phyloP scores from a whole-genome alignment of 2,888 invertebrate genomes.

The Coronaproctus castanopsis region DNA sequence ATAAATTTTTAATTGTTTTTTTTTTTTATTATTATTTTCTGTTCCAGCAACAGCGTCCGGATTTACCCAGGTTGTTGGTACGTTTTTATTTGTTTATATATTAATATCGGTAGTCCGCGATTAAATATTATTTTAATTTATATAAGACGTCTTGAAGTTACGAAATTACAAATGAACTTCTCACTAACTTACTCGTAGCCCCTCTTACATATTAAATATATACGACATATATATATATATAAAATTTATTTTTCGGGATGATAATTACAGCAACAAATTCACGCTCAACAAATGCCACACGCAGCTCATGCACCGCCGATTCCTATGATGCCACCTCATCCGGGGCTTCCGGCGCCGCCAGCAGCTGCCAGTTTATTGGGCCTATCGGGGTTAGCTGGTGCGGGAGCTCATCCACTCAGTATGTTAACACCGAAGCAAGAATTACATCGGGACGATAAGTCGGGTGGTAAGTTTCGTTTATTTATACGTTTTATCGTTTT shows the following conservation, averaged over 20 bases:
- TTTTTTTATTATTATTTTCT: slow-evolving; percentile 21
- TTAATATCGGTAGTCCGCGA: too few relatives aligned
- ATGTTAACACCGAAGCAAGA: slow-evolving; percentile 57
- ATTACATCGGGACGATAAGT: slow-evolving; percentile 53
- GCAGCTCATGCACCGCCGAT: slow-evolving; percentile 41
- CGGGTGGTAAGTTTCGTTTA: slow-evolving; percentile 46
- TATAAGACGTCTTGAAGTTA: background rate
- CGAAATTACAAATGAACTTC: background rate
- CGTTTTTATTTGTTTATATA: too few relatives aligned
- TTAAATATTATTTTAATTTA: too few relatives aligned
- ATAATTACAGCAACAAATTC: slow-evolving; percentile 80
- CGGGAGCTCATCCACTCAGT: slow-evolving; percentile 51
- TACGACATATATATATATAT: too few relatives aligned
- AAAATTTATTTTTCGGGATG: too few relatives aligned
- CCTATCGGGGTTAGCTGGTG: slow-evolving; percentile 33
- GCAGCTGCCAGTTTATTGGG: slow-evolving; percentile 32
- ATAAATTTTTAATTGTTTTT: slow-evolving; percentile 8
- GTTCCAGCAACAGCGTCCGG: slow-evolving; percentile 65
- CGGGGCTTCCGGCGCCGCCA: slow-evolving; percentile 36
- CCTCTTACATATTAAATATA: too few relatives aligned
- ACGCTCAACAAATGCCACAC: slow-evolving; percentile 55
- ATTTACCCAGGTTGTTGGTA: slow-evolving; percentile 44
- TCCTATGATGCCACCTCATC: slow-evolving; percentile 43
- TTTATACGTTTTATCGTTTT: too few relatives aligned
- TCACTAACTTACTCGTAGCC: too few relatives aligned